These are phyloP conservation scores for Rousettus madagascariensis DNA, from an alignment of 2,797 vertebrate genomes.

Conservation along the genomic window DNA sequence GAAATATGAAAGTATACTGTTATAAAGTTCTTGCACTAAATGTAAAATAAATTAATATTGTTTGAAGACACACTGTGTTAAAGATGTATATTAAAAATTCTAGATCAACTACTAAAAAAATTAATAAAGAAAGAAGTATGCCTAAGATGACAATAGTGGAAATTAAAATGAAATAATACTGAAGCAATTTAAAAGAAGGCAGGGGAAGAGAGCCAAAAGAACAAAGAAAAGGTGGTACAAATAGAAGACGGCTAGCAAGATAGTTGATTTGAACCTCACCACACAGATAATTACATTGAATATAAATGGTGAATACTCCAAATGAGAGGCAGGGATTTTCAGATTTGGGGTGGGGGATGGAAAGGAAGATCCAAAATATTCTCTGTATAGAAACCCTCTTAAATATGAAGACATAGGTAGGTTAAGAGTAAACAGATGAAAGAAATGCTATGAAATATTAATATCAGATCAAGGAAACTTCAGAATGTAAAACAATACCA, in stretches of 20 bases:
- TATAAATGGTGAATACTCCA: not conserved
- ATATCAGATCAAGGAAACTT: not conserved
- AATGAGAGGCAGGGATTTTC: not conserved
- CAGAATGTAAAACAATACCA: not conserved
- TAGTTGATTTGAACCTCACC: not conserved
- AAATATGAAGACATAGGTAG: not conserved
- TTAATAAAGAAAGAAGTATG: not conserved
- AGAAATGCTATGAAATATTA: not conserved
- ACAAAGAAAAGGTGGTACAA: not conserved
- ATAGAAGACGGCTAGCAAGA: not conserved
- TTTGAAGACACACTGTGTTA: not conserved
- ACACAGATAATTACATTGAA: not conserved
- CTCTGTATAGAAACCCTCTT: not conserved
- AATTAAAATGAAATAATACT: not conserved
- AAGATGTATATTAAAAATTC: not conserved
- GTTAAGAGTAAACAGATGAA: not conserved
- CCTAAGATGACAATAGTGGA: not conserved
- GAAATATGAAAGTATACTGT: not conserved
- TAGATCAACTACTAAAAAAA: not conserved
- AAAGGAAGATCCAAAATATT: not conserved
- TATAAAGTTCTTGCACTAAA: not conserved
- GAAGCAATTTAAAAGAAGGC: not conserved
- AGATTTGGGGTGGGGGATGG: not conserved
- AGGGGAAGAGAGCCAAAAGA: not conserved
- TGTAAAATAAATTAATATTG: not conserved